These are phyloP conservation scores for Cichladusa arquata DNA, from an alignment of 2,113 vertebrate genomes.

Conservation along the genomic window DNA sequence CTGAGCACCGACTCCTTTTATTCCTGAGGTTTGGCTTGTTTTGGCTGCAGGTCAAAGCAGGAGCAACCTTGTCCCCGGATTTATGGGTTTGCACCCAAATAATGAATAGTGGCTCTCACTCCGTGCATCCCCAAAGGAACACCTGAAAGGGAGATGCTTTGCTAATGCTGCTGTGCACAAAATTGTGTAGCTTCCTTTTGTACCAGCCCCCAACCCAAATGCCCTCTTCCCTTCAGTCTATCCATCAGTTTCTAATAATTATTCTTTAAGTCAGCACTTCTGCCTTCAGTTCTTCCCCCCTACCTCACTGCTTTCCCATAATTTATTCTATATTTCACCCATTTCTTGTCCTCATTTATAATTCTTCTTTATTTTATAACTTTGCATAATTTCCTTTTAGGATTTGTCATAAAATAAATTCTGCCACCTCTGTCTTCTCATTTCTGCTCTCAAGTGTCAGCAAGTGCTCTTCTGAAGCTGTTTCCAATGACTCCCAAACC, in stretches of 20 bases:
- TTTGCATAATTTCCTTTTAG: constrained; percentile 71
- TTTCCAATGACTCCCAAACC: not conserved
- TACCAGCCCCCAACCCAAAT: not conserved
- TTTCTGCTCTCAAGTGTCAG: not conserved
- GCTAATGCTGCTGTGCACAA: not conserved
- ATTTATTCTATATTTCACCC: constrained; percentile 61
- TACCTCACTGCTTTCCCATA: not conserved
- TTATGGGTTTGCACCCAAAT: not conserved
- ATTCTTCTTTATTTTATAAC: constrained; percentile 73
- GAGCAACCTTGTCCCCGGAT: not conserved
- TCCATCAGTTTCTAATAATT: constrained; percentile 7
- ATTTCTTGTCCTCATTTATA: constrained; percentile 63
- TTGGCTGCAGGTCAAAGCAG: not conserved
- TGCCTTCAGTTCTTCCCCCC: constrained; percentile 6
- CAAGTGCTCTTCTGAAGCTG: not conserved
- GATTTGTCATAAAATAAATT: constrained; percentile 68
- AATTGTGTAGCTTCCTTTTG: not conserved
- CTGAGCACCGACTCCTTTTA: not conserved
- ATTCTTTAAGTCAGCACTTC: constrained; percentile 43
- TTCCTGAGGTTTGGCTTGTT: not conserved
- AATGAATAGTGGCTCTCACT: fast-evolving
- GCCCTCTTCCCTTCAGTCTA: not conserved
- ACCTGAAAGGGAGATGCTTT: not conserved
- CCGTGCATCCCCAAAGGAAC: not conserved
- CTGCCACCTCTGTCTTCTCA: constrained; percentile 26